phyloP scores from a whole-genome alignment of 2,888 invertebrate genomes.

The Dryobota labecula region DNA sequence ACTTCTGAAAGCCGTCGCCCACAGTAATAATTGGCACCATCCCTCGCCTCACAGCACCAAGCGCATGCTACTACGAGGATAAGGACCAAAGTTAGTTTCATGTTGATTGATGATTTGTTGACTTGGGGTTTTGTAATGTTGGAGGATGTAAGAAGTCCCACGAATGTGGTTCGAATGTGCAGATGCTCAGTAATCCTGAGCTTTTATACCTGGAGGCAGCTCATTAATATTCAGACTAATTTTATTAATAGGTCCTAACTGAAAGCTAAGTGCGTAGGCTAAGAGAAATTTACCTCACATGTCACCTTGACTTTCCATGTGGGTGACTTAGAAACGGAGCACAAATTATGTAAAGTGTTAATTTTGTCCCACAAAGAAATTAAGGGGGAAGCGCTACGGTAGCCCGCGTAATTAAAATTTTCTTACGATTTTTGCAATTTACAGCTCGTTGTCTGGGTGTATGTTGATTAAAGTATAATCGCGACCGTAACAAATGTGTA shows the following conservation, averaged over 20 bases:
- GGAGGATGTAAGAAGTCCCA: constrained; percentile 10
- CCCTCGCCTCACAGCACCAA: constrained; percentile 36
- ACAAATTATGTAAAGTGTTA: background rate
- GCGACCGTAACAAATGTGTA: too few relatives aligned
- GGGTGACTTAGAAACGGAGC: background rate
- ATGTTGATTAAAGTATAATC: too few relatives aligned
- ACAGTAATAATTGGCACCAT: constrained; percentile 44
- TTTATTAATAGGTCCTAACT: constrained; percentile 23
- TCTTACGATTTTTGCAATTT: too few relatives aligned
- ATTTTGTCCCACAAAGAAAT: background rate
- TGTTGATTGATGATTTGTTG: constrained; percentile 8
- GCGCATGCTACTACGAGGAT: constrained; percentile 20
- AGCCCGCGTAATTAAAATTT: too few relatives aligned
- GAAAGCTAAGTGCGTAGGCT: constrained; percentile 24
- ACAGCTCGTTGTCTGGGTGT: too few relatives aligned
- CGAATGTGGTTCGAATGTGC: constrained; percentile 41
- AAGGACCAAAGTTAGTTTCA: constrained; percentile 46
- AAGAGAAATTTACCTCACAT: constrained; percentile 19
- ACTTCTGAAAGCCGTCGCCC: constrained; percentile 46
- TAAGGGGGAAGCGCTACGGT: too few relatives aligned
- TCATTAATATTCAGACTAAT: constrained; percentile 49
- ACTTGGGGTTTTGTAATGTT: constrained; percentile 1
- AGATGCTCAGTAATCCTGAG: background rate
- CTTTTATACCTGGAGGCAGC: constrained; percentile 48
- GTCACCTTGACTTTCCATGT: constrained; percentile 22